Evolutionary conservation across 2,888 invertebrate genomes (phyloP), one percentile per base, ranked within the genome.

Genomic region (Ennomos fuscantarius): DNA sequence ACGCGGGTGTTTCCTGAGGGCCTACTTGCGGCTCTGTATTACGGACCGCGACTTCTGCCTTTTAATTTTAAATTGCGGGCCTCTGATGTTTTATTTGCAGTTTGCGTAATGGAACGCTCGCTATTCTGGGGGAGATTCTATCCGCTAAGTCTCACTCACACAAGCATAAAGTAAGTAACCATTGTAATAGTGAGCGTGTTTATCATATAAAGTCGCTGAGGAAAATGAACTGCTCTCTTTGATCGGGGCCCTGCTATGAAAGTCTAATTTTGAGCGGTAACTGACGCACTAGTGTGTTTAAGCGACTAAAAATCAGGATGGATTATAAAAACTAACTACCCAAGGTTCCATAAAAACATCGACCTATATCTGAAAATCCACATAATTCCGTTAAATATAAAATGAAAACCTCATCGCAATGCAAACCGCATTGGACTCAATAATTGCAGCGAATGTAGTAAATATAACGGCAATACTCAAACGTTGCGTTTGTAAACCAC

Each of bases 1-100:
- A 66, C 71, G 70, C 66, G 69, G 65, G 65, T 68, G 73, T 62
- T 76, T 76, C 78, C 75, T 64, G 65, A 57, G 66, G 73, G 68
- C 72, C 74, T 72, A 67, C 66, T 67, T 70, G 68, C 55, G 54
- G 60, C 40, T 60, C 63, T 69, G 69, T 72, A 68, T 69, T 51
- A 63, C 66, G 67, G 60, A 60, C 40, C 41, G 50, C 41, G 50
- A 40, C 55, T 41, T 53, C 53, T 46, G 50, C 59, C 63, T 61
- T 63, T 63, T 63, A 59, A 61, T 64, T 61, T 61, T 61, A 59
- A 62, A 62, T 60, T 32, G 52, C 51, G 37, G 34, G 11, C 44
- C 45, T 52, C 46, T 45, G 55, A 53, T 59, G 55, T 50, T 59
- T 52, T 63, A 54, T 59, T 63, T 52, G 59, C 56, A 56, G 55